These are phyloP conservation scores for Serinus canaria DNA, from an alignment of 2,113 vertebrate genomes.

Conservation along the genomic window DNA sequence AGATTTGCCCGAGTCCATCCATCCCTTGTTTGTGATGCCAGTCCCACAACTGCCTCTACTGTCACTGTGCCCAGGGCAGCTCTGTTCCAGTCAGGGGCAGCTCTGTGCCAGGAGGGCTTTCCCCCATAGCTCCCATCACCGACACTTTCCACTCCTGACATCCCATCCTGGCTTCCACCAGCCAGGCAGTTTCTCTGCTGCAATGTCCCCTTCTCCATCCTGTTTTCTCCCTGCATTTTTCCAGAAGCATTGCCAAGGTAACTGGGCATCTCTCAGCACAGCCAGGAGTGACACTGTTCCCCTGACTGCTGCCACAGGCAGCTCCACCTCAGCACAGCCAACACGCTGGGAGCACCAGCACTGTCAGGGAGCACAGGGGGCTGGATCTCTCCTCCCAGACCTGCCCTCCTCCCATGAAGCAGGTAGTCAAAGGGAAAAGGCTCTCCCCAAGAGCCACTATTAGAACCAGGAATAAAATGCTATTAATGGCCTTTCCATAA, in stretches of 20 bases:
- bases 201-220: neutral
- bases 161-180: neutral
- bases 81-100: neutral
- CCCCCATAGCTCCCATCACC: accelerated
- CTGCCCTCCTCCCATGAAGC: neutral
- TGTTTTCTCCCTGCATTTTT: neutral
- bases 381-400: neutral
- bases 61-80: neutral
- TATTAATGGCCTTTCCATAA: neutral
- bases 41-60: neutral
- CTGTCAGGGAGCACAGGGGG: neutral
- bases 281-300: neutral
- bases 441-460: neutral
- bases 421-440: neutral
- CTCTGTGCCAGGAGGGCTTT: neutral
- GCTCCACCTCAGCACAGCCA: slow-evolving; percentile 18
- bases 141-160: neutral
- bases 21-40: neutral
- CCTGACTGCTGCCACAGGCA: neutral
- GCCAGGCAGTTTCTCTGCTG: neutral
- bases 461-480: neutral
- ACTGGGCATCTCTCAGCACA: neutral
- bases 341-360: neutral
- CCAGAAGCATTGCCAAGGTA: slow-evolving; percentile 42
- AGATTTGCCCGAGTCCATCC: neutral